These are phyloP conservation scores for Eupithecia inturbata DNA, from an alignment of 2,888 invertebrate species.

Conservation along the genomic window DNA sequence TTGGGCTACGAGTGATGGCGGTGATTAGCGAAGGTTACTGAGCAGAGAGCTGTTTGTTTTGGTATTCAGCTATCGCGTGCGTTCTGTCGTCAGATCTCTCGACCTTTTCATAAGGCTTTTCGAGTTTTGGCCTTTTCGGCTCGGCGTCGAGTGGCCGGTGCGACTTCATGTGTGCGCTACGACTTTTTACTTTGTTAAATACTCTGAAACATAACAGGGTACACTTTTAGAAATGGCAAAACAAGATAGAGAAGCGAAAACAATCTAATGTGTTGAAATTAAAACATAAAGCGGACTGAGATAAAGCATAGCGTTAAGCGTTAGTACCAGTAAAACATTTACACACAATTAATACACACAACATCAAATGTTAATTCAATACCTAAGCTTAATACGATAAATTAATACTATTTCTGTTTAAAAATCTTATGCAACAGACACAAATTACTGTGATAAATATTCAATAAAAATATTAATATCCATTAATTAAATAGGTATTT, in stretches of 20 bases:
- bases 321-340: constrained; percentile 67
- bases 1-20: constrained; percentile 38
- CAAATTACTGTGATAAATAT: constrained; percentile 62
- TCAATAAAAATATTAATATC: constrained; percentile 60
- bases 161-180: constrained; percentile 99
- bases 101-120: constrained; percentile 85
- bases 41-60: constrained; percentile 68
- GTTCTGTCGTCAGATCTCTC: constrained; percentile 79
- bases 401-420: constrained; percentile 60
- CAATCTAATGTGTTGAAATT: constrained; percentile 50
- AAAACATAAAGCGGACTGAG: constrained; percentile 55
- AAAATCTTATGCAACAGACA: constrained; percentile 68
- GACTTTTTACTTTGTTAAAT: constrained; percentile 98
- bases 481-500: constrained; percentile 55
- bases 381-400: constrained; percentile 63
- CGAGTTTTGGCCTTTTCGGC: constrained; percentile 87
- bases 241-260: constrained; percentile 58
- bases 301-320: constrained; percentile 70
- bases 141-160: constrained; percentile 96
- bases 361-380: constrained; percentile 57
- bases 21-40: constrained; percentile 64
- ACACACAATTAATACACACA: constrained; percentile 68
- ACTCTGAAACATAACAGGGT: constrained; percentile 89
- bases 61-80: constrained; percentile 73
- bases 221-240: constrained; percentile 77